Evolutionary conservation across 2,113 vertebrate species (phyloP), one percentile per base, ranked within the genome.

Genomic region (Hemiprocne comata): DNA sequence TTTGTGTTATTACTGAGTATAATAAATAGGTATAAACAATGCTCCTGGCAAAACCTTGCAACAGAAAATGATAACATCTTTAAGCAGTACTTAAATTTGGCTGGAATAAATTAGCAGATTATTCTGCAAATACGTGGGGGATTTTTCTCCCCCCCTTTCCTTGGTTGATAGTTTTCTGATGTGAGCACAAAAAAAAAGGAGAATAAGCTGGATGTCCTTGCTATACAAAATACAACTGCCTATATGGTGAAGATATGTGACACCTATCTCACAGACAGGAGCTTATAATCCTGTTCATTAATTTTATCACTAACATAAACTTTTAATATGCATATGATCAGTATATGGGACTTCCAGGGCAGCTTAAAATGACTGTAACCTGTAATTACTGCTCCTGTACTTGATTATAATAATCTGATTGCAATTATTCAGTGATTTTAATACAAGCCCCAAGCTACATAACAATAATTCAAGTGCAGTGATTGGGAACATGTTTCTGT

Each of bases 401-500:
- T 99, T 99, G 99, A 99, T 99, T 99, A 99, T 99, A 99, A 99
- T 99, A 99, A 99, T 99, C 99, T 99, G 99, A 99, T 99, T 99
- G 99, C 99, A 99, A 99, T 99, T 99, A 99, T 99, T 99, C 99
- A 99, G 98, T 99, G 98, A 99, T 99, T 99, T 99, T 99, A 99
- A 99, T 99, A 99, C 98, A 99, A 98, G 99, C 99, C 99, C 97
- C 98, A 98, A 99, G 99, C 99, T 99, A 99, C 98, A 98, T 98
- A 99, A 99, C 99, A 99, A 99, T 99, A 99, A 99, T 99, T 99
- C 98, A 99, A 99, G 98, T 98, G 98, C 98, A 98, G 98, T 98
- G 98, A 99, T 98, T 98, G 98, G 98, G 98, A 99, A 99, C 98
- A 98, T 99, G 98, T 99, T 99, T 99, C 98, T 99, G 98, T 99